Base-by-base conservation (phyloP, 2,888 invertebrate genomes). In the Eudemis profundana region DNA sequence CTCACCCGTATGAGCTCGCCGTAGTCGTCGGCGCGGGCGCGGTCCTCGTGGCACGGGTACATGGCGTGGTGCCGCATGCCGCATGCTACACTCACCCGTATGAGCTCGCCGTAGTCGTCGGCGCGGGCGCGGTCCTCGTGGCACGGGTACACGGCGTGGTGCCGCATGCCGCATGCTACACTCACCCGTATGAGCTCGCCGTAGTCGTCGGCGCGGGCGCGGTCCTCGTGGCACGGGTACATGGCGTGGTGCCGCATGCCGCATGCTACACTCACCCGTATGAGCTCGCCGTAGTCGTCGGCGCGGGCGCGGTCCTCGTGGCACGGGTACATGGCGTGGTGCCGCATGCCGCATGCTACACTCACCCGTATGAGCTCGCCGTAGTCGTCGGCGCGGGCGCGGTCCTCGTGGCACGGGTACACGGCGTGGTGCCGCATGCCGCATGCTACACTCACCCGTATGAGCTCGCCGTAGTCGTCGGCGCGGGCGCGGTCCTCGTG, bases 401-500 rank as follows among this genome's bases (percentile, higher is more conserved):
- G 95, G 67, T 98, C 98, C 83, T 99, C 99, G 47, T 96, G 95
- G 81, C 96, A 97, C 40, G 40, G 40, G 40, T 40, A 40, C 40
- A 40, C 15, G 15, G 40, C 40, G 40, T 40, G 40, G 40, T 40
- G 15, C 5, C 40, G 15, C 7, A 7, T 42, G 19, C 12, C 17
- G 42, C 19, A 17, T 42, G 7, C 14, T 0, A 5, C 17, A 15
- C 54, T 54, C 27, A 54, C 54, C 54, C 54, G 17, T 3, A 42
- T 42, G 10, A 42, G 3, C 17, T 42, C 42, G 3, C 42, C 42
- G 17, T 42, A 42, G 42, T 42, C 42, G 17, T 17, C 42, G 2
- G 95, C 95, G 82, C 97, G 95, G 27, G 98, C 94, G 81, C 98
- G 95, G 67, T 98, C 98, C 83, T 99, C 99, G 47, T 96, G 95